Evolutionary conservation across 2,113 vertebrate species (phyloP), one percentile per base, ranked within the genome.

Genomic region (Trichechus manatus): DNA sequence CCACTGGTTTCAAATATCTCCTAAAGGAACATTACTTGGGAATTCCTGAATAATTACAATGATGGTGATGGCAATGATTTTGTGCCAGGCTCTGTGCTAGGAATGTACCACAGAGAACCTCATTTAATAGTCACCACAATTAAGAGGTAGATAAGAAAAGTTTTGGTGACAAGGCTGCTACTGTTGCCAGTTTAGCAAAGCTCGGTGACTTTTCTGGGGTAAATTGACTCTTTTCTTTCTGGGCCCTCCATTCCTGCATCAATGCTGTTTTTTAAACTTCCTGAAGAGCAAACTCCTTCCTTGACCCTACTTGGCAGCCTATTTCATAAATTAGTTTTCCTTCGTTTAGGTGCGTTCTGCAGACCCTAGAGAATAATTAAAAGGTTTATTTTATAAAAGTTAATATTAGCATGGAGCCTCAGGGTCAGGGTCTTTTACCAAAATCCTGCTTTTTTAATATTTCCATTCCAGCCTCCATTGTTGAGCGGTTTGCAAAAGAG

Each of bases 251-350:
- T 83, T 80, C 70, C 88, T 63, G 72, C 42, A 74, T 86, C 1
- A 0, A 33, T 66, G 59, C 42, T 42, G 1, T 77, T 85, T 59
- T 44, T 77, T 27, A 66, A 70, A 87, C 87, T 97, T 97, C 93
- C 93, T 89, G 87, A 68, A 74, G 2, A 50, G 95, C 93, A 93
- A 82, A 75, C 13, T 14, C 44, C 61, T 92, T 94, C 84, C 93
- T 78, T 75, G 61, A 84, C 61, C 77, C 75, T 91, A 80, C 92
- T 93, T 96, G 98, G 93, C 95, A 95, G 93, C 64, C 64, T 93
- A 81, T 9, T 78, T 66, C 72, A 63, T 87, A 66, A 93, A 96
- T 72, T 77, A 47, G 15, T 96, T 97, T 96, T 80, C 95, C 81
- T 85, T 88, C 50, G 29, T 47, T 42, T 84, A 82, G 61, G n/a